Evolutionary conservation across 2,113 vertebrate species (phyloP).

Genomic region (Silurus meridionalis): DNA sequence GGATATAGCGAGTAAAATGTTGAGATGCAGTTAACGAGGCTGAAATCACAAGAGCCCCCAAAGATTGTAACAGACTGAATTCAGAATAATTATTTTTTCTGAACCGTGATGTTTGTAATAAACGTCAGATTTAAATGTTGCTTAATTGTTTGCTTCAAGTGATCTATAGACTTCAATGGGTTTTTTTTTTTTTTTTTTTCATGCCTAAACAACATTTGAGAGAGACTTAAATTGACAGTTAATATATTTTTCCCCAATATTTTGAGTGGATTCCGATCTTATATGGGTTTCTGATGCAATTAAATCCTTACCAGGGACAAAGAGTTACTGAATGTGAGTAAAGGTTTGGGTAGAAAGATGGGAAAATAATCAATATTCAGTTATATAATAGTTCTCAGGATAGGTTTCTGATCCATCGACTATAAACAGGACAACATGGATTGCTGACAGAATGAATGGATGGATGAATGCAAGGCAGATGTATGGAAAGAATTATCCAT

Average conservation of each 20-base stretch:
- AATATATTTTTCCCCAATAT: neutral
- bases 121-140: constrained; percentile 73
- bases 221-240: neutral
- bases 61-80: constrained; percentile 77
- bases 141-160: constrained; percentile 9
- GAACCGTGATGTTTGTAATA: constrained; percentile 79
- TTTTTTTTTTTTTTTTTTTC: neutral
- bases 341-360: neutral
- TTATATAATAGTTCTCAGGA: neutral
- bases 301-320: neutral
- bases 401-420: neutral
- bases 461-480: too few relatives aligned
- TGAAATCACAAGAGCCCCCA: constrained; percentile 71
- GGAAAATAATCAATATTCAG: neutral
- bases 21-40: constrained; percentile 64
- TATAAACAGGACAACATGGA: neutral
- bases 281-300: neutral
- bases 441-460: neutral
- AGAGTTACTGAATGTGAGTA: neutral
- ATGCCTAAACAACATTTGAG: neutral
- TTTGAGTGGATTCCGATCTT: neutral
- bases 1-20: constrained; percentile 16
- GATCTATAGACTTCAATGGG: neutral
- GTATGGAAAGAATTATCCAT: too few relatives aligned
- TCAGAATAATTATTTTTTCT: constrained; percentile 66